A percentile compares a stretch with the other conserved stretches of the same genome.
phyloP scores from a whole-genome alignment of 2,113 vertebrate species.

The Ardeotis arabs region DNA sequence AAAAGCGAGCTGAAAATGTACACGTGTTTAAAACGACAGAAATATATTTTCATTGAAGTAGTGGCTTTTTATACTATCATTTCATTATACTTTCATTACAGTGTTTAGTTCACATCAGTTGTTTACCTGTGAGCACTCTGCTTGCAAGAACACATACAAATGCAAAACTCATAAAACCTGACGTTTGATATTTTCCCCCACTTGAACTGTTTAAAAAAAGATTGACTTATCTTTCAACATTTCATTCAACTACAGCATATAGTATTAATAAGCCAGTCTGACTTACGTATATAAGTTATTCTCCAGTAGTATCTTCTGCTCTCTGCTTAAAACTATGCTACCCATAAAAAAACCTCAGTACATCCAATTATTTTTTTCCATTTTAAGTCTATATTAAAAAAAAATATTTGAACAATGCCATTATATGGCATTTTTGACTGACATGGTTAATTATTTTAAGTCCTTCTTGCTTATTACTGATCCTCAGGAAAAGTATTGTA shows the following conservation, averaged over 20 bases:
- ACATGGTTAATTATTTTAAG: neutral
- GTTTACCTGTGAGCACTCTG: neutral
- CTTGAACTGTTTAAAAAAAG: neutral
- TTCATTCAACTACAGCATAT: neutral
- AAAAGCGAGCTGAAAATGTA: neutral
- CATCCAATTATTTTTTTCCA: neutral
- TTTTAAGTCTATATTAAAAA: neutral
- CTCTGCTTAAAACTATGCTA: neutral
- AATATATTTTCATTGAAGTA: neutral
- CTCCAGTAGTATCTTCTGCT: neutral
- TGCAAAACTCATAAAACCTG: conserved; percentile 22
- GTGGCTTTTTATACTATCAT: neutral
- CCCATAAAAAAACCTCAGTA: neutral
- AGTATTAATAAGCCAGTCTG: neutral
- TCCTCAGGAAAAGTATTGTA: neutral
- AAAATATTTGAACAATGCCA: neutral
- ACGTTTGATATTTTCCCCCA: conserved; percentile 13
- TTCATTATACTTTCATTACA: conserved; percentile 9
- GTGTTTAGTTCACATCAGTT: neutral
- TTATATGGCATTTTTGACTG: neutral
- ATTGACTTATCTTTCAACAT: conserved; percentile 28
- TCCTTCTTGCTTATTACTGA: neutral
- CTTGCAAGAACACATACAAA: neutral
- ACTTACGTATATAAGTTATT: neutral
- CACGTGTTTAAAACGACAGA: neutral